Evolutionary conservation across 2,113 vertebrate species (phyloP).

Genomic region (Callospermophilus lateralis): DNA sequence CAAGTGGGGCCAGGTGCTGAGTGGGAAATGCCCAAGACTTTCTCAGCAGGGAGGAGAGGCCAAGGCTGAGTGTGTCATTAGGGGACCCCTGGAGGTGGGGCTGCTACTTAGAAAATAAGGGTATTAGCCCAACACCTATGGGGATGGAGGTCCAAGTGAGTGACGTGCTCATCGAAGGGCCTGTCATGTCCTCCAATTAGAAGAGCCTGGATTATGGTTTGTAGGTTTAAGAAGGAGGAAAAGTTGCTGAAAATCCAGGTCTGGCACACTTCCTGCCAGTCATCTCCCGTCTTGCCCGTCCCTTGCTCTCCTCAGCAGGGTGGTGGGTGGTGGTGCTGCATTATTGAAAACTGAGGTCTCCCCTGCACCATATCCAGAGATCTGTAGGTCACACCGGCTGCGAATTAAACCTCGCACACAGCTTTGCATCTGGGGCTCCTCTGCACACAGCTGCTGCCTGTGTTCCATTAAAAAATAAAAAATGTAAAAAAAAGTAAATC

Average conservation of each 20-base stretch:
- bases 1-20: background rate
- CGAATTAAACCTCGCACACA: constrained; percentile 6
- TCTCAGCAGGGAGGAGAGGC: background rate
- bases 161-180: background rate
- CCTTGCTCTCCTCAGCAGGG: background rate
- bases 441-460: constrained; percentile 60
- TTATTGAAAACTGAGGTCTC: constrained; percentile 48
- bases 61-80: background rate
- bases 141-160: background rate
- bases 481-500: background rate
- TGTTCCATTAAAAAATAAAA: constrained; percentile 67
- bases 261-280: background rate
- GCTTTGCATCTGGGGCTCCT: constrained; percentile 21
- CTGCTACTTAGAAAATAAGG: background rate
- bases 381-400: constrained; percentile 23
- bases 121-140: background rate
- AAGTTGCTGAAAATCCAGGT: background rate
- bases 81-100: background rate
- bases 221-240: background rate
- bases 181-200: background rate
- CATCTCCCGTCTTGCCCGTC: background rate
- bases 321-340: background rate
- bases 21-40: background rate
- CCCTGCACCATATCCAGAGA: constrained; percentile 10
- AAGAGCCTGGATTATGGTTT: background rate